A percentile compares a stretch with the other conserved stretches of the same genome.
These are phyloP conservation scores for Leptinotarsa haldemani DNA, from an alignment of 2,888 invertebrate genomes.

Conservation along the genomic window DNA sequence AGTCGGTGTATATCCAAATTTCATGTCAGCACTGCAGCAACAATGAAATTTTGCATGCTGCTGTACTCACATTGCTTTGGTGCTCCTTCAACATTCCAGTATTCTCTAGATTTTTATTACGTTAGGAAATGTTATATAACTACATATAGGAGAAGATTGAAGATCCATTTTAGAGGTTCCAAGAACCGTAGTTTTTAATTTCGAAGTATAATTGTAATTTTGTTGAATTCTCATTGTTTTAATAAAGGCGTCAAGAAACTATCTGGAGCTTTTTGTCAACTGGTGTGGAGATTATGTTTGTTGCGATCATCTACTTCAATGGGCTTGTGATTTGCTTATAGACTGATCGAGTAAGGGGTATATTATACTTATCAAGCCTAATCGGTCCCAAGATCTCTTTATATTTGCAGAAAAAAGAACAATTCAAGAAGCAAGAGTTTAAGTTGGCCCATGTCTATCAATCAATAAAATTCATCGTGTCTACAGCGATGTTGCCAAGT, in stretches of 20 bases:
- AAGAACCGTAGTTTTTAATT: conserved; percentile 36
- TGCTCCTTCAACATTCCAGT: conserved; percentile 26
- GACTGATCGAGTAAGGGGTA: too few species aligned
- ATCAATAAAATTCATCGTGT: too few species aligned
- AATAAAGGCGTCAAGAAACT: conserved; percentile 38
- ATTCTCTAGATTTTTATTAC: conserved; percentile 23
- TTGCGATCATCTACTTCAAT: too few species aligned
- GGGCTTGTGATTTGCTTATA: too few species aligned
- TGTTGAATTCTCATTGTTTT: conserved; percentile 43
- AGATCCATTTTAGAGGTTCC: conserved; percentile 28
- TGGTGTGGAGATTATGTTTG: too few species aligned
- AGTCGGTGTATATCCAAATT: background rate
- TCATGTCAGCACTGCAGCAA: background rate
- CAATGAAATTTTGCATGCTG: background rate
- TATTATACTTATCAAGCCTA: too few species aligned
- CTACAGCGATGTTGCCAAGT: too few species aligned
- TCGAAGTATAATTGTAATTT: conserved; percentile 37
- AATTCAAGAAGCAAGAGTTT: too few species aligned
- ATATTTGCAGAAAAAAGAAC: too few species aligned
- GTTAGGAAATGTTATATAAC: conserved; percentile 21
- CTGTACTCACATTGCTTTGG: conserved; percentile 20
- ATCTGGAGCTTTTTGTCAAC: background rate
- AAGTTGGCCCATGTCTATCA: too few species aligned
- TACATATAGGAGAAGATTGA: conserved; percentile 25
- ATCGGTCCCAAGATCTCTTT: too few species aligned